Conservation (phyloP, 1,140 invertebrate genomes). For the Leptopilina boulardi region DNA sequence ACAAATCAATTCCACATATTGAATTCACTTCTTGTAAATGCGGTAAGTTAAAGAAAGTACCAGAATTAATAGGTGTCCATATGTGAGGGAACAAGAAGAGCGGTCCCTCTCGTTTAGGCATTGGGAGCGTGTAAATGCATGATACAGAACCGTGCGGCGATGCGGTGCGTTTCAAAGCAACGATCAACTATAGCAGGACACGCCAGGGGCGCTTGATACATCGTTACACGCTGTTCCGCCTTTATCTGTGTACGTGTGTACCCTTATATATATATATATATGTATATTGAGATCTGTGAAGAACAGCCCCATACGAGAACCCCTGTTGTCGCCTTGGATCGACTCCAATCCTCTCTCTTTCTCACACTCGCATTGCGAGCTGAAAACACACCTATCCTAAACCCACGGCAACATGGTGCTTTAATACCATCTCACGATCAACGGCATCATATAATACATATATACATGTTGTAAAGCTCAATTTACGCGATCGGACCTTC, state of each 20-base stretch:
- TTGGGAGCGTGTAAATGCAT: constrained; percentile 72
- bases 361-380: background rate
- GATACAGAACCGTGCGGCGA: constrained; percentile 69
- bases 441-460: too few relatives aligned
- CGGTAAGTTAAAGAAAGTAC: constrained; percentile 43
- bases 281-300: background rate
- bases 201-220: constrained; percentile 75
- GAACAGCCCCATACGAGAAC: constrained; percentile 33
- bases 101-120: constrained; percentile 71
- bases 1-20: constrained; percentile 66
- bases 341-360: constrained; percentile 28
- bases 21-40: constrained; percentile 51
- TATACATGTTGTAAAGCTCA: constrained; percentile 55
- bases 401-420: constrained; percentile 48
- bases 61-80: constrained; percentile 75
- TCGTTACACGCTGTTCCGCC: constrained; percentile 74
- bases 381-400: constrained; percentile 44
- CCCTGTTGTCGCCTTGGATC: background rate
- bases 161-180: constrained; percentile 71
- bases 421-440: constrained; percentile 60
- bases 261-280: too few relatives aligned
- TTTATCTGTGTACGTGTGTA: too few relatives aligned
- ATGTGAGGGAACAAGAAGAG: constrained; percentile 61
- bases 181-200: constrained; percentile 71
- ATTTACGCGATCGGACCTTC: constrained; percentile 51